Conservation (phyloP, 53 echinoderm and acorn worm genomes). For the Echinarachnius parma region DNA sequence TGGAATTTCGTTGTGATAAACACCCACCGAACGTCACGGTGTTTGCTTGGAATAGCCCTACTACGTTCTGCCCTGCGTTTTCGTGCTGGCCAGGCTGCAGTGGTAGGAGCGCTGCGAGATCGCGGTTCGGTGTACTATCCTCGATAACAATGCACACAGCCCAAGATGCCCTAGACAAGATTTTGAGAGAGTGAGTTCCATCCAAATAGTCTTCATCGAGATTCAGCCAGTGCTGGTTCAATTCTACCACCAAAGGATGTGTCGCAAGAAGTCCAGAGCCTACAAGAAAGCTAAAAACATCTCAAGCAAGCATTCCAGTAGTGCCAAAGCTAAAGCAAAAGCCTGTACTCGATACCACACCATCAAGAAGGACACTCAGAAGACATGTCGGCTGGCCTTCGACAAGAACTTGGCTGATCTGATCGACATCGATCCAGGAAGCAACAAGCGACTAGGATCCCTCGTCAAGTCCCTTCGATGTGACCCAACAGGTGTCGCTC, state of each 20-base stretch:
- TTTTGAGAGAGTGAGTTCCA: constrained; percentile 28
- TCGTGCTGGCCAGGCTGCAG: too few species aligned
- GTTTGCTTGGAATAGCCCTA: too few species aligned
- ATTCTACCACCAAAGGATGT: not conserved
- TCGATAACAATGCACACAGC: too few species aligned
- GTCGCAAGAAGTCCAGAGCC: constrained; percentile 2
- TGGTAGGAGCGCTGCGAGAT: too few species aligned
- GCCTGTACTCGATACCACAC: not conserved
- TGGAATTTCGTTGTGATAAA: too few species aligned
- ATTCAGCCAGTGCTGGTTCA: constrained; percentile 17
- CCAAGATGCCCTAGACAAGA: not conserved
- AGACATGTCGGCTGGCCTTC: constrained; percentile 5
- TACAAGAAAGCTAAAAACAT: constrained; percentile 16
- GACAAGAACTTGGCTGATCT: constrained; percentile 19
- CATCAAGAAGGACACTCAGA: constrained; percentile 6
- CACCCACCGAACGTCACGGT: too few species aligned
- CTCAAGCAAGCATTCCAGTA: not conserved
- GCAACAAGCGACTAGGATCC: constrained; percentile 29
- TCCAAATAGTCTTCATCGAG: constrained; percentile 24
- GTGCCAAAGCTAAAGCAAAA: not conserved
- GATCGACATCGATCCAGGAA: constrained; percentile 18
- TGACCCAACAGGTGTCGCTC: constrained; percentile 37
- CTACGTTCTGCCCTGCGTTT: too few species aligned
- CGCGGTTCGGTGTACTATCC: too few species aligned
- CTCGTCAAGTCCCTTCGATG: constrained; percentile 23